These are phyloP conservation scores for Gymnothorax reevesii DNA, from an alignment of 2,797 vertebrate genomes.

Conservation along the genomic window DNA sequence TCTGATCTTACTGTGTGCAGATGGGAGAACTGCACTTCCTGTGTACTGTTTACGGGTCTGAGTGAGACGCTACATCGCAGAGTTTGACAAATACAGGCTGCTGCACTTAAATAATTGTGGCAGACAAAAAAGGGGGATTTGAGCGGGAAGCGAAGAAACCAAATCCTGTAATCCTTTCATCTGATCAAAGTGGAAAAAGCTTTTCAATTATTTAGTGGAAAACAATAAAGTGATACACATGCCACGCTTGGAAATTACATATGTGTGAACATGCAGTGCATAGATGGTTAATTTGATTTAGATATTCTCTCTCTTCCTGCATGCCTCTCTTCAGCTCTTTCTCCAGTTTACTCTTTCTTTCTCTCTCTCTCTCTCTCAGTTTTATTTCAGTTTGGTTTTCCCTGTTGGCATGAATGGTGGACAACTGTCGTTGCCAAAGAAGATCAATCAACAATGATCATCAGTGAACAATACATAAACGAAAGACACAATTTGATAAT, in stretches of 20 bases:
- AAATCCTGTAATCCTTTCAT: constrained; percentile 76
- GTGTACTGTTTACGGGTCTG: constrained; percentile 60
- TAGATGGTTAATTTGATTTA: neutral
- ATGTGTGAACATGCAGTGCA: constrained; percentile 9
- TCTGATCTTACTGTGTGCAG: constrained; percentile 54
- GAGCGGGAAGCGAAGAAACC: constrained; percentile 59
- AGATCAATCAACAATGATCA: too few relatives aligned
- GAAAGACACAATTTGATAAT: too few relatives aligned
- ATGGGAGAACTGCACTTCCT: constrained; percentile 48
- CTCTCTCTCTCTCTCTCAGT: neutral
- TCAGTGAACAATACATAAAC: too few relatives aligned
- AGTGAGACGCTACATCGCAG: constrained; percentile 61
- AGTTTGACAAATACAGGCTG: constrained; percentile 53
- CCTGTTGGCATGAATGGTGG: too few relatives aligned
- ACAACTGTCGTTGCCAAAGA: too few relatives aligned
- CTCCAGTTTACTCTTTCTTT: neutral
- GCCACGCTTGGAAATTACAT: constrained; percentile 36
- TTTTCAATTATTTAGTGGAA: constrained; percentile 72
- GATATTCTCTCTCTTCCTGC: neutral
- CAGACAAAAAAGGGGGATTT: constrained; percentile 69
- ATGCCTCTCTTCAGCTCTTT: neutral
- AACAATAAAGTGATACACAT: constrained; percentile 41
- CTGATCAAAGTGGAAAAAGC: constrained; percentile 73
- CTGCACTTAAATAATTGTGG: constrained; percentile 81
- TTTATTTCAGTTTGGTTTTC: too few relatives aligned